Base-by-base conservation (phyloP, 2,113 vertebrate species). In the Caranx ignobilis region DNA sequence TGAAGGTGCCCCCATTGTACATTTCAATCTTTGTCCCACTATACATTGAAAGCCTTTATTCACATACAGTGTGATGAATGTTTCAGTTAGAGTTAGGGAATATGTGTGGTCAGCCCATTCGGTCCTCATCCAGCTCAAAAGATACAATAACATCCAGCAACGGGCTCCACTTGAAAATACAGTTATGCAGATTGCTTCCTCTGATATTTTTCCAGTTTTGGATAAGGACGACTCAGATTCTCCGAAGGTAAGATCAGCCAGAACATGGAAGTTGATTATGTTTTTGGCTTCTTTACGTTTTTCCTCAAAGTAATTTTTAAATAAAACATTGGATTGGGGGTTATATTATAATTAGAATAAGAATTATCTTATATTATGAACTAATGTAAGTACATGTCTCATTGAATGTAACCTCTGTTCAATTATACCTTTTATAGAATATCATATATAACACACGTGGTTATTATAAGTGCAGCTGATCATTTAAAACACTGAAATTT, bases 31-130 rank as follows among this genome's bases (percentile, higher is more conserved):
- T 94, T 95, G 93, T 94, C 87, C 81, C 87, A 93, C 88, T 94
- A 91, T 94, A 95, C 88, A 94, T 91, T 92, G 88, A 86, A 90
- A 88, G 87, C 90, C 86, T 94, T 93, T 93, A 92, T 95, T 87
- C 85, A 61, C 84, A 84, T 86, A 91, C 89, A 87, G 90, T 92
- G 91, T 91, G 91, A 91, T 90, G 81, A 81, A 69, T 21, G 84
- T 92, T 93, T 91, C 88, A 81, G 92, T 87, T 91, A 77, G 91
- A 93, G 88, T 87, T 87, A 41, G 77, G 83, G 85, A 92, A 93
- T 93, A 91, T 90, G 88, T 94, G 91, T 88, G 83, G 89, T 92
- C 92, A 93, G 90, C 91, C 90, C 55, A 86, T 94, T 94, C 88
- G 88, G 77, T 72, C 77, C 60, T 61, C 79, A 82, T 75, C 74